Evolutionary conservation across 2,113 vertebrate genomes (phyloP), one percentile per base, ranked within the genome.

Genomic region (Centropus unirufus): DNA sequence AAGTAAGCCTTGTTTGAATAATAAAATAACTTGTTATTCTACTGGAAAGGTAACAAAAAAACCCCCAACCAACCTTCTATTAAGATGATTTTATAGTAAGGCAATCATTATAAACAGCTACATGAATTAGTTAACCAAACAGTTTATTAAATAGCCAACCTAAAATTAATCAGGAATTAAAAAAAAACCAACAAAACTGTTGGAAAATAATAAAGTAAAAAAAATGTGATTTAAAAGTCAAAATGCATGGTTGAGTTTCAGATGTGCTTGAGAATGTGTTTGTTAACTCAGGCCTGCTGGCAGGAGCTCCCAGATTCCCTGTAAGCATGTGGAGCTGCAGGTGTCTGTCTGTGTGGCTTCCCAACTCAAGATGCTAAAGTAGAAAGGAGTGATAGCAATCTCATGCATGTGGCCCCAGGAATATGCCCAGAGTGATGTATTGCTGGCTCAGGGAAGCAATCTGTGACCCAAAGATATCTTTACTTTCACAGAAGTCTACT

Each of bases 11-110:
- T 72, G 96, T 98, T 97, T 97, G 98, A 98, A 98, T 98, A 97
- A 98, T 97, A 98, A 98, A 98, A 96, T 97, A 97, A 97, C 93
- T 97, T 97, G 96, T 97, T 98, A 98, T 97, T 97, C 82, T 95
- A 91, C 93, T 96, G 92, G 93, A 97, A 96, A 97, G 92, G 95
- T 97, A 96, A 97, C 94, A 96, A 96, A 96, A 91, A 89, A 76
- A 51, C 3, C 1, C 1, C 27, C 91, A 55, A 70, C 23, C 91
- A 96, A 91, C 76, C 63, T 96, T 67, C 96, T 95, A 89, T 93
- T 96, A 96, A 93, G 96, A 97, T 95, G 85, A 96, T 97, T 97
- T 97, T 96, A 96, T 95, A 96, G 92, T 96, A 83, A 96, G 75
- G 94, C 89, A 97, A 92, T 97, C 97, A 97, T 96, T 93, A 97